Evolutionary conservation across 1,140 invertebrate genomes (phyloP).

Genomic region (Pachypsylla venusta): DNA sequence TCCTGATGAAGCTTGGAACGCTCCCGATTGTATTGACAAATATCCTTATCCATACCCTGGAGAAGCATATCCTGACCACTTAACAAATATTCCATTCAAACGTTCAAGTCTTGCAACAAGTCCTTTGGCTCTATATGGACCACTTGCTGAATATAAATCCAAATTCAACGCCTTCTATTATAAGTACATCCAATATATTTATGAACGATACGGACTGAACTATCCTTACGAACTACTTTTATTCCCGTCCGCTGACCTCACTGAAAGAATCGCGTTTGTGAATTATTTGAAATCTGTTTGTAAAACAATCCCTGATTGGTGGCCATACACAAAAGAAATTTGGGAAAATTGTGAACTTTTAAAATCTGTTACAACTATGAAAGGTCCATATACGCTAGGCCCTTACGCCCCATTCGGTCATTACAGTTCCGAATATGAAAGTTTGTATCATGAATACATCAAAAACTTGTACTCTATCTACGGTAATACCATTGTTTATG

Average conservation of each 20-base stretch:
- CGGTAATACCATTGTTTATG: background rate
- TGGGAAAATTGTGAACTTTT: constrained; percentile 5
- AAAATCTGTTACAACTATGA: background rate
- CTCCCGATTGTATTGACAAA: background rate
- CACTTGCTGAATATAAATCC: constrained; percentile 3
- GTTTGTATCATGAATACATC: constrained; percentile 1
- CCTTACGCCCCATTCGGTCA: background rate
- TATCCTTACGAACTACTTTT: constrained; percentile 6
- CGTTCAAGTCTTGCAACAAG: background rate
- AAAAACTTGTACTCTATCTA: background rate
- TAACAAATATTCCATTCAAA: background rate
- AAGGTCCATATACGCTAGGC: constrained; percentile 6
- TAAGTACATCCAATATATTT: constrained; percentile 2
- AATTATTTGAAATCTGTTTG: background rate
- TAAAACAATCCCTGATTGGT: background rate
- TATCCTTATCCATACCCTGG: constrained; percentile 6
- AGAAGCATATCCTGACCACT: background rate
- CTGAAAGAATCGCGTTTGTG: background rate
- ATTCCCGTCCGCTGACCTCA: background rate
- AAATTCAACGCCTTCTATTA: background rate
- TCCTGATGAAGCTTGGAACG: constrained; percentile 8
- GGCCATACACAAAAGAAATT: background rate
- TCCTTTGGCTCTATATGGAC: constrained; percentile 1
- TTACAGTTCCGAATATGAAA: constrained; percentile 4
- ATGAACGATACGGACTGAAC: background rate